Conservation (phyloP, 2,113 vertebrate genomes). For the Vanacampus margaritifer region DNA sequence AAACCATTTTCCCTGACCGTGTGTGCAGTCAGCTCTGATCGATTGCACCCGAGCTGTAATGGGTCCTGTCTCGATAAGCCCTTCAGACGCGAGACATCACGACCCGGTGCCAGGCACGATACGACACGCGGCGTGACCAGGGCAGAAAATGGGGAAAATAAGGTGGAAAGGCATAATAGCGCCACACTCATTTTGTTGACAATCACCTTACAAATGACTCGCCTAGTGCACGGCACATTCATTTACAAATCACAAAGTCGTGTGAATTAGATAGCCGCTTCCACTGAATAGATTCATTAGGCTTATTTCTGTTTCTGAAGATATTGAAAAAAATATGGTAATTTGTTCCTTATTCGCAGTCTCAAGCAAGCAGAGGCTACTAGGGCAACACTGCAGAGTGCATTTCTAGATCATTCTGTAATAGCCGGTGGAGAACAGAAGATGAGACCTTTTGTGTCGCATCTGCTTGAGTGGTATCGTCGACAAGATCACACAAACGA, state of each 20-base stretch:
- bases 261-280: background rate
- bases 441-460: background rate
- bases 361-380: background rate
- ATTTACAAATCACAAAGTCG: background rate
- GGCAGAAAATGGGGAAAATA: constrained; percentile 20
- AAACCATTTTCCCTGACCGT: constrained; percentile 17
- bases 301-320: background rate
- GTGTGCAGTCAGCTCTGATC: constrained; percentile 51
- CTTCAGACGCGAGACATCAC: constrained; percentile 48
- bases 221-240: background rate
- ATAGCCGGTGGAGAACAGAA: background rate
- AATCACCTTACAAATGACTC: constrained; percentile 9
- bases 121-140: constrained; percentile 30
- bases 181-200: constrained; percentile 3
- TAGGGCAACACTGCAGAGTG: background rate
- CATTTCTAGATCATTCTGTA: background rate
- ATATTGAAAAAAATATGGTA: background rate
- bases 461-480: background rate
- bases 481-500: background rate
- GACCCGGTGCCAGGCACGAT: constrained; percentile 23
- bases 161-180: background rate
- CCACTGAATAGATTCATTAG: too few relatives aligned
- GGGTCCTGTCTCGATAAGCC: constrained; percentile 48
- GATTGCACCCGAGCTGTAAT: constrained; percentile 56
- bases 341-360: background rate